Evolutionary conservation across 2,888 invertebrate genomes (phyloP).

Genomic region (Liodrosophila aerea): DNA sequence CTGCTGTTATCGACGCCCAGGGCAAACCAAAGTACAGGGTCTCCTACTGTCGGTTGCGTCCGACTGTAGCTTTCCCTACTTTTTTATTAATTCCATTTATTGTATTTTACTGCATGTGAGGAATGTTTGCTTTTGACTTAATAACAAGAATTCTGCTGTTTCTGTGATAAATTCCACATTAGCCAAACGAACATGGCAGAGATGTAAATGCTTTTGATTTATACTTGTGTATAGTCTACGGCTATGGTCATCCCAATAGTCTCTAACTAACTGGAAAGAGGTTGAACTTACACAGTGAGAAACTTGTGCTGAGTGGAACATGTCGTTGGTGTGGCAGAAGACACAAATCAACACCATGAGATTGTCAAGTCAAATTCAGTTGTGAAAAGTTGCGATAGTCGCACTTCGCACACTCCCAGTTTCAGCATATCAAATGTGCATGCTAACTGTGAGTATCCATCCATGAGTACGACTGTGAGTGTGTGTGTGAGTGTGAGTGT

Average conservation of each 20-base stretch:
- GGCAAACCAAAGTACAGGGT: too few relatives aligned
- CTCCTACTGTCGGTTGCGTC: too few relatives aligned
- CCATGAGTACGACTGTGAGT: slow-evolving; percentile 8
- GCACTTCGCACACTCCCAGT: slow-evolving; percentile 22
- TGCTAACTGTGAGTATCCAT: slow-evolving; percentile 7
- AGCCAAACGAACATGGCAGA: too few relatives aligned
- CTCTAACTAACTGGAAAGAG: too few relatives aligned
- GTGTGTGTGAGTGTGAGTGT: background rate
- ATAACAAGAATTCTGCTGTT: too few relatives aligned
- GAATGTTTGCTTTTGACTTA: background rate
- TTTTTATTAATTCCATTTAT: too few relatives aligned
- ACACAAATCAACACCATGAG: slow-evolving; percentile 67
- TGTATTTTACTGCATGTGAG: too few relatives aligned
- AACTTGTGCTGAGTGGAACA: slow-evolving; percentile 40
- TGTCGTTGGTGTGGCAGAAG: slow-evolving; percentile 58
- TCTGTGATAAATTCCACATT: too few relatives aligned
- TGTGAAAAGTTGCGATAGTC: slow-evolving; percentile 57
- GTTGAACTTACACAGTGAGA: background rate
- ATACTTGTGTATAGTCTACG: background rate
- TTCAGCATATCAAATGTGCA: slow-evolving; percentile 37
- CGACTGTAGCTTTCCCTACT: too few relatives aligned
- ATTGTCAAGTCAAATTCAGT: slow-evolving; percentile 67
- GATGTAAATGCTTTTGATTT: background rate
- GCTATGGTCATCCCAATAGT: too few relatives aligned
- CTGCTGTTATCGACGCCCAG: too few relatives aligned